These are phyloP conservation scores for Augiades crinisus DNA, from an alignment of 2,888 invertebrate genomes.

Conservation along the genomic window DNA sequence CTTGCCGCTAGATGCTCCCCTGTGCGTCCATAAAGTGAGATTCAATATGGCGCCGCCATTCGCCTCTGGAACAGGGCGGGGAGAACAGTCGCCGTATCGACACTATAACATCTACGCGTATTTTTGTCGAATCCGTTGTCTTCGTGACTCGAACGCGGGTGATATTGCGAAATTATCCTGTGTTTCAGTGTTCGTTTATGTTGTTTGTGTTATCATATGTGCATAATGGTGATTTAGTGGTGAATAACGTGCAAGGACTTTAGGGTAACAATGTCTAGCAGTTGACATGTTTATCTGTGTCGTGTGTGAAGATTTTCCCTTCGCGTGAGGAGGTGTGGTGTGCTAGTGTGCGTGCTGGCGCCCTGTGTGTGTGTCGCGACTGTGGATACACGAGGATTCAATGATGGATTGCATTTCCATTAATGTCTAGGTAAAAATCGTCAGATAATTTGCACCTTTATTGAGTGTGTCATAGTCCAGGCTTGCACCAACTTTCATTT, in stretches of 20 bases:
- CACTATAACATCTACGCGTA: slow-evolving; percentile 76
- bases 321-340: slow-evolving; percentile 78
- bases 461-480: slow-evolving; percentile 42
- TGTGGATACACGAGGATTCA: slow-evolving; percentile 69
- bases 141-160: slow-evolving; percentile 77
- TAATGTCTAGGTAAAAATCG: slow-evolving; percentile 78
- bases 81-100: slow-evolving; percentile 76
- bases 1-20: slow-evolving; percentile 63
- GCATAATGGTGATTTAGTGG: slow-evolving; percentile 67
- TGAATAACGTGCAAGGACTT: slow-evolving; percentile 77
- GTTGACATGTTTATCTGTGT: slow-evolving; percentile 82
- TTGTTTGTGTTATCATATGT: slow-evolving; percentile 72
- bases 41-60: slow-evolving; percentile 79
- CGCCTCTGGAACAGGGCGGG: slow-evolving; percentile 79
- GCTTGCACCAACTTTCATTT: slow-evolving; percentile 27
- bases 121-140: slow-evolving; percentile 71
- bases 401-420: slow-evolving; percentile 80
- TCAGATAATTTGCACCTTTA: slow-evolving; percentile 50
- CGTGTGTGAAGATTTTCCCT: slow-evolving; percentile 82
- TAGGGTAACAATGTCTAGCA: slow-evolving; percentile 80
- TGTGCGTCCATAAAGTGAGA: slow-evolving; percentile 54
- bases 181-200: slow-evolving; percentile 70
- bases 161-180: slow-evolving; percentile 70
- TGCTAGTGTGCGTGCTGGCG: slow-evolving; percentile 65
- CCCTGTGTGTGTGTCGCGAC: slow-evolving; percentile 61